Percentiles rank a stretch among this genome's conserved stretches.
Evolutionary conservation across 2,797 vertebrate species (phyloP).

Genomic region (Macropus fuliginosus): DNA sequence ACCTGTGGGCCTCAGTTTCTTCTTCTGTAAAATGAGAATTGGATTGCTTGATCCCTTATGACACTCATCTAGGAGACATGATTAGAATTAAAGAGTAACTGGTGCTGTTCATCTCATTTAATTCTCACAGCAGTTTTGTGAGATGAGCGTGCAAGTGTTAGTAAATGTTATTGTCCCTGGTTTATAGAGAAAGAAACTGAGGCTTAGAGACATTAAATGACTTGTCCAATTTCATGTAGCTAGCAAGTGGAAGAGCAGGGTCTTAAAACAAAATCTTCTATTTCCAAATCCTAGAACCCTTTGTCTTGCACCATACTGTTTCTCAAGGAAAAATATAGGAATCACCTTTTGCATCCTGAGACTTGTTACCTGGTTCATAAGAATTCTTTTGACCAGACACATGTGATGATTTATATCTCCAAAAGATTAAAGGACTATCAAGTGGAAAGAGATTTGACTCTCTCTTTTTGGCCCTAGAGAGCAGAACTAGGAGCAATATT

Average conservation of each 20-base stretch:
- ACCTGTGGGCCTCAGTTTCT: not conserved
- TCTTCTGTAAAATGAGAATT: not conserved
- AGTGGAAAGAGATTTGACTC: not conserved
- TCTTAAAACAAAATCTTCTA: not conserved
- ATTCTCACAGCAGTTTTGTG: not conserved
- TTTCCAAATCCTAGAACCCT: not conserved
- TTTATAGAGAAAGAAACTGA: not conserved
- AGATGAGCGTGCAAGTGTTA: not conserved
- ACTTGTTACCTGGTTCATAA: not conserved
- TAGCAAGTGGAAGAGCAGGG: not conserved
- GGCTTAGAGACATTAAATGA: not conserved
- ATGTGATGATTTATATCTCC: not conserved
- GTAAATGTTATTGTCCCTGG: not conserved
- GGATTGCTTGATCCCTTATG: not conserved
- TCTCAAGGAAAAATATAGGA: not conserved
- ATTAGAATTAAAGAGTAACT: not conserved
- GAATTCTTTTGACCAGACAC: not conserved
- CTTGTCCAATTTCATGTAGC: not conserved
- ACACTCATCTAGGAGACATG: not conserved
- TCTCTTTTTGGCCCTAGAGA: not conserved
- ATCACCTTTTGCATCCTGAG: not conserved
- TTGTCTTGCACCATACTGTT: not conserved
- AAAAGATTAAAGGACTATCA: not conserved
- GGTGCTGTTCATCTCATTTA: not conserved
- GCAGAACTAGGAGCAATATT: not conserved